These are phyloP conservation scores for Paralvinella palmiformis DNA, from an alignment of 1,140 invertebrate species.

Conservation along the genomic window DNA sequence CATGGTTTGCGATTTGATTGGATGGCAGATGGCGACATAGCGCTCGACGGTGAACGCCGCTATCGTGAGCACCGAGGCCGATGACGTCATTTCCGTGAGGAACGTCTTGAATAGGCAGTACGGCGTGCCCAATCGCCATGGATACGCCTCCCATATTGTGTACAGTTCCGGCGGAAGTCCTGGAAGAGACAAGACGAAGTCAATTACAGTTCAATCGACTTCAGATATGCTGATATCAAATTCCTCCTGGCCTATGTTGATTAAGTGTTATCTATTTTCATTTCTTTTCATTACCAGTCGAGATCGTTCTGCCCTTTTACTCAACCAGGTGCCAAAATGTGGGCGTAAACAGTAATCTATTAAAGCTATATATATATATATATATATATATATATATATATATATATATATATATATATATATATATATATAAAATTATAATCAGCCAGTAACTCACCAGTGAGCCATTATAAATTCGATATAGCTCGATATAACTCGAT, in stretches of 20 bases:
- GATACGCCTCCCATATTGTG: slow-evolving; percentile 78
- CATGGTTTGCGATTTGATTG: slow-evolving; percentile 79
- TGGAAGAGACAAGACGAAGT: slow-evolving; percentile 16
- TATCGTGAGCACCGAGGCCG: slow-evolving; percentile 87
- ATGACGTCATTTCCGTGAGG: slow-evolving; percentile 81
- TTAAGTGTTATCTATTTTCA: background rate
- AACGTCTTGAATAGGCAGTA: slow-evolving; percentile 81
- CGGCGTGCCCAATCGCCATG: slow-evolving; percentile 76
- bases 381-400: background rate
- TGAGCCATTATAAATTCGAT: too few relatives aligned
- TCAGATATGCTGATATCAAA: too few relatives aligned
- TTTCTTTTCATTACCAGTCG: background rate
- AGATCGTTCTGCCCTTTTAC: background rate
- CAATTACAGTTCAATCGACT: too few relatives aligned
- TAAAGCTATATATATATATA: background rate
- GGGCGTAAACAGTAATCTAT: background rate
- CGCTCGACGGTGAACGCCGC: slow-evolving; percentile 90
- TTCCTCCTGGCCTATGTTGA: too few relatives aligned
- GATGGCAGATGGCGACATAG: slow-evolving; percentile 91
- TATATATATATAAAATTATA: background rate
- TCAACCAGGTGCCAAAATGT: background rate
- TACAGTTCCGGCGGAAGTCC: slow-evolving; percentile 82
- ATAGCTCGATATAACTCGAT: too few relatives aligned
- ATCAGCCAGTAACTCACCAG: background rate
- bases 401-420: background rate